Evolutionary conservation across 2,113 vertebrate species (phyloP).

Genomic region (Fulica atra): DNA sequence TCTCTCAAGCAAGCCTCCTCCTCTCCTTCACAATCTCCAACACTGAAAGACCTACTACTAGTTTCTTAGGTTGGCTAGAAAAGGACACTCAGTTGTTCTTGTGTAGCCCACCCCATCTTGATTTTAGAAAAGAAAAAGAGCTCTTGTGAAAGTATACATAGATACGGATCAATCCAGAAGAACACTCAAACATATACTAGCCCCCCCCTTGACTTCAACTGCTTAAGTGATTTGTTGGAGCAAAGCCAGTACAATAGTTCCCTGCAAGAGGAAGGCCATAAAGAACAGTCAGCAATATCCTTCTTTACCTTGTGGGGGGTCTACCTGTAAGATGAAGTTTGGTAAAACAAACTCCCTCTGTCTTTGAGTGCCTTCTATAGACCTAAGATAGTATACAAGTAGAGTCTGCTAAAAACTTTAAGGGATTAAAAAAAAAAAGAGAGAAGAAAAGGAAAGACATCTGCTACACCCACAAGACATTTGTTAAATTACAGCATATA

Average conservation of each 20-base stretch:
- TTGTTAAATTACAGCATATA: slow-evolving; percentile 44
- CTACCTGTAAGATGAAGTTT: not conserved
- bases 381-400: not conserved
- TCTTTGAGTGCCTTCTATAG: not conserved
- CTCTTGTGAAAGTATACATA: not conserved
- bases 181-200: not conserved
- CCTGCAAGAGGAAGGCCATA: not conserved
- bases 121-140: not conserved
- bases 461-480: slow-evolving; percentile 46
- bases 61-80: not conserved
- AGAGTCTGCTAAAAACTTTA: not conserved
- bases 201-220: not conserved
- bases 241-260: not conserved
- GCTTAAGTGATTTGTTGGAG: slow-evolving; percentile 23
- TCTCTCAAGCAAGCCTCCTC: not conserved
- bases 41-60: not conserved
- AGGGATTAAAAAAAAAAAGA: not conserved
- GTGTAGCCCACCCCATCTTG: not conserved
- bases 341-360: not conserved
- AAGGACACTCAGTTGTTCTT: not conserved
- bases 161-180: not conserved
- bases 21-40: rapidly evolving
- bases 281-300: not conserved
- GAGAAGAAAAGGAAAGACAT: not conserved
- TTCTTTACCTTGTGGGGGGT: not conserved